These are phyloP conservation scores for Sinocyclocheilus rhinocerous DNA, from an alignment of 2,113 vertebrate genomes.

Conservation along the genomic window DNA sequence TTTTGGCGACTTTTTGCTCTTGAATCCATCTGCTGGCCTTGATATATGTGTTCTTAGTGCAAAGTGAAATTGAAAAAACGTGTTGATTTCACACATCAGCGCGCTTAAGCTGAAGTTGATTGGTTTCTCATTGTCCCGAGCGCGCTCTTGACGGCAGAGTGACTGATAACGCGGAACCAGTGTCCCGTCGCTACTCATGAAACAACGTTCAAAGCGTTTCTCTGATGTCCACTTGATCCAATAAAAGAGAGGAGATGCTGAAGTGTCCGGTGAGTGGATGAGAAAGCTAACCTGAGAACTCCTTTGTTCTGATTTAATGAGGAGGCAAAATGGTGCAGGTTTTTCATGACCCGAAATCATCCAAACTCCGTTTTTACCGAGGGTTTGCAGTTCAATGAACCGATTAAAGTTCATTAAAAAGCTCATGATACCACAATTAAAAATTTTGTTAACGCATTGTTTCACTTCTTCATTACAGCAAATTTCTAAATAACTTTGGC, in stretches of 20 bases:
- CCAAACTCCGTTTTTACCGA: background rate
- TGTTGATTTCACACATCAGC: conserved; percentile 54
- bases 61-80: background rate
- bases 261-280: background rate
- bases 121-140: background rate
- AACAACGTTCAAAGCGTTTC: conserved; percentile 63
- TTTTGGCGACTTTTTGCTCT: background rate
- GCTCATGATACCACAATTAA: too few relatives aligned
- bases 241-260: conserved; percentile 54
- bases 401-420: background rate
- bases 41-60: background rate
- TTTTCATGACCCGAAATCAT: background rate
- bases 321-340: conserved; percentile 32
- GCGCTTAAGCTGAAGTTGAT: conserved; percentile 52
- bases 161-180: conserved; percentile 57
- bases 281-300: conserved; percentile 65
- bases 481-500: too few relatives aligned
- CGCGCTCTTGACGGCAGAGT: conserved; percentile 60
- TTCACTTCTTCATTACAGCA: too few relatives aligned
- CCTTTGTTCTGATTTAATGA: conserved; percentile 1
- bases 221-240: conserved; percentile 73
- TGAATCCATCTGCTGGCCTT: background rate
- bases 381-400: background rate
- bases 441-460: too few relatives aligned
- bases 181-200: conserved; percentile 8